Conservation (phyloP, 2,888 invertebrate genomes). For the Calliopum simillimum region DNA sequence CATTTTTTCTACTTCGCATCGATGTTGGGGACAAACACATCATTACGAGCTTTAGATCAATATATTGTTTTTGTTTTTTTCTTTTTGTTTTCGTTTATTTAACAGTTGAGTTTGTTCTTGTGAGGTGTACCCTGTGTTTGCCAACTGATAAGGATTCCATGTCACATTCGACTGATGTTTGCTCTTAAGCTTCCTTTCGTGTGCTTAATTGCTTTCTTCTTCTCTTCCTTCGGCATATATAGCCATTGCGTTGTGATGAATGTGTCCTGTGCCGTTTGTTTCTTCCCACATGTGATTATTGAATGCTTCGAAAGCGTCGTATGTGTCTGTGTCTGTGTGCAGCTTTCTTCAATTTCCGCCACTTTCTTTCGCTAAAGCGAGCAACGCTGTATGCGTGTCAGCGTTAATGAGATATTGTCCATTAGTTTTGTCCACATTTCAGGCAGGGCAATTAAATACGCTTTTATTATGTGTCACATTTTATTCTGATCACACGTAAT, state of each 20-base stretch:
- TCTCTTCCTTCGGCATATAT: slow-evolving; percentile 29
- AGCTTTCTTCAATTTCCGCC: slow-evolving; percentile 58
- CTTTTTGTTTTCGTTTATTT: not conserved
- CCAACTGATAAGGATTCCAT: slow-evolving; percentile 63
- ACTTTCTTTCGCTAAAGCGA: slow-evolving; percentile 52
- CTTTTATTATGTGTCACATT: slow-evolving; percentile 61
- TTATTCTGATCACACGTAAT: slow-evolving; percentile 41
- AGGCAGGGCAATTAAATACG: slow-evolving; percentile 56
- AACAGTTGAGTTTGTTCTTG: slow-evolving; percentile 7
- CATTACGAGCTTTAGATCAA: slow-evolving; percentile 31
- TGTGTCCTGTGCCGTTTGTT: slow-evolving; percentile 38
- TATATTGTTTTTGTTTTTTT: slow-evolving; percentile 34
- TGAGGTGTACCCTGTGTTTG: slow-evolving; percentile 39
- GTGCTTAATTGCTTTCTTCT: slow-evolving; percentile 67
- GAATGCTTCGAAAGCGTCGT: not conserved
- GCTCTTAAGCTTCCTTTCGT: slow-evolving; percentile 66
- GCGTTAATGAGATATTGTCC: slow-evolving; percentile 64
- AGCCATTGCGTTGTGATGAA: slow-evolving; percentile 39
- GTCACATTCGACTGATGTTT: slow-evolving; percentile 58
- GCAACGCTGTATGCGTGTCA: slow-evolving; percentile 52
- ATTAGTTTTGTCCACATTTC: slow-evolving; percentile 49
- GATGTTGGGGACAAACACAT: slow-evolving; percentile 32
- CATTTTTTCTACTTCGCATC: not conserved
- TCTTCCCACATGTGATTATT: slow-evolving; percentile 37
- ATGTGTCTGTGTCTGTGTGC: not conserved